Base-by-base conservation (phyloP, 1,140 invertebrate genomes). In the Achroia grisella region DNA sequence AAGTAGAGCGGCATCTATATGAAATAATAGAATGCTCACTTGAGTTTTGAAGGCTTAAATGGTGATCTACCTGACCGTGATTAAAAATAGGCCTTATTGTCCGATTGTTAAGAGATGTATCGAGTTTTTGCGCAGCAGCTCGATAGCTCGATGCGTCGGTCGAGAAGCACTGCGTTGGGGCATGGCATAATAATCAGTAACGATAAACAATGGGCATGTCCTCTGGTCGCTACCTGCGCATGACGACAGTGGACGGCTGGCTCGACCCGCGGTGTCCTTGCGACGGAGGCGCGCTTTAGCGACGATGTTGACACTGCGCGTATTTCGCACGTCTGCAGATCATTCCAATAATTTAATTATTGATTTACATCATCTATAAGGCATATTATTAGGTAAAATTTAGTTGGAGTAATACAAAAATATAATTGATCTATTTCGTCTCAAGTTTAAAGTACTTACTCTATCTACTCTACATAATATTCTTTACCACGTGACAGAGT, bases 161-260 rank as follows among this genome's bases (percentile, higher is more conserved):
- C 57, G 66, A 56, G 51, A 54, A 68, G 62, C 61, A 61, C 57
- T 67, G 61, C 71, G 65, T 71, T 69, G 63, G 55, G 60, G 75
- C 71, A 81, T 84, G 60, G 75, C 71, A 81, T 84, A 80, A 81
- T 80, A 79, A 83, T 81, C 75, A 80, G 76, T 71, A 60, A 66
- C 71, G 69, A 73, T 81, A 81, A 85, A 85, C 81, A 85, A 85
- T 85, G 70, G 77, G 64, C 69, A 72, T 72, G 76, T 76, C 70
- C 74, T 73, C 62, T 74, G 69, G 65, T 52, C 60, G 75, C 80
- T 82, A 84, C 80, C 80, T 82, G 77, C 71, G 66, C 73, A 62
- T 68, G 66, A 71, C 75, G 70, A 63, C 53, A 70, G 73, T 79
- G 78, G 80, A 79, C 80, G 70, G 66, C 62, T 71, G 63, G 68